Evolutionary conservation across 1,140 invertebrate genomes (phyloP), one percentile per base, ranked within the genome.

Genomic region (Arctopsyche grandis): DNA sequence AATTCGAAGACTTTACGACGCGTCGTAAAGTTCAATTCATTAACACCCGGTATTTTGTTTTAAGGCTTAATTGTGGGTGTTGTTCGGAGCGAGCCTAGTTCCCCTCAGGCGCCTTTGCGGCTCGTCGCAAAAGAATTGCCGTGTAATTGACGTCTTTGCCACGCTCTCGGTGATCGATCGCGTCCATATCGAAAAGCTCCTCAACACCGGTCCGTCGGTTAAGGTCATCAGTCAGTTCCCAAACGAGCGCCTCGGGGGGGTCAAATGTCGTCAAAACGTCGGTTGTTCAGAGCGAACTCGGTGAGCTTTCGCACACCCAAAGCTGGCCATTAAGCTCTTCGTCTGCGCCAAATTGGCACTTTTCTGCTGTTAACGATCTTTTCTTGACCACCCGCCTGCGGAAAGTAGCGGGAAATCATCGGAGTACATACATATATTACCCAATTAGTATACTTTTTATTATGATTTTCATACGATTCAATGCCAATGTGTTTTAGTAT

Each of bases 81-180:
- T 38, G 29, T 38, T 38, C 29, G 29, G n/a, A n/a, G n/a, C n/a
- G n/a, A n/a, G n/a, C n/a, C n/a, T n/a, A n/a, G n/a, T n/a, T n/a
- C 21, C 19, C 63, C 63, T 5, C 22, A 66, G 24, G 63, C 29
- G 63, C 63, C 21, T 52, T 52, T 52, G 3, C 48, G 48, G 48
- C 48, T 3, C 24, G 26, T 26, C 63, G 5, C 24, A 26, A 14
- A 66, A 22, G 24, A 66, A 19, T 66, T 10, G 21, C 24, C 63
- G 63, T 12, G 24, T 66, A 66, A 66, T 66, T 66, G 63, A 66
- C 63, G 63, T 22, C 63, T 66, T 66, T 66, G 63, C 63, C 63
- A 66, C 63, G 63, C 63, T 66, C 24, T 60, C 22, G 63, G 26
- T 66, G 63, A 66, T 66, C 63, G 63, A 66, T 66, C 63, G 58